Conservation (phyloP, 2,888 invertebrate species). For the Dryobotodes eremita region DNA sequence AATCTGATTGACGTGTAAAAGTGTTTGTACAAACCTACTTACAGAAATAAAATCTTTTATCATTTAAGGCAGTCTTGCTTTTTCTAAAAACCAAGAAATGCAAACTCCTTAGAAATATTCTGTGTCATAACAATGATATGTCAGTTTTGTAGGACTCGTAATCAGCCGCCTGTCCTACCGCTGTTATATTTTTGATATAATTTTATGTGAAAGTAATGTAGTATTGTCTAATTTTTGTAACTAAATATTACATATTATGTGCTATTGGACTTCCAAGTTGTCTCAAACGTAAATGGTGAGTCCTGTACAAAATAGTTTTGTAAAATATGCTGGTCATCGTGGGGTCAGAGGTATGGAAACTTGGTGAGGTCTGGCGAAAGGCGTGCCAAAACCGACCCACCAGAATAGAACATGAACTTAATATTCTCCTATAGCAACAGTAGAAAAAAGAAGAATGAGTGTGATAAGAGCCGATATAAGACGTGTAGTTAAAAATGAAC, state of each 20-base stretch:
- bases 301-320: background rate
- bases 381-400: too few relatives aligned
- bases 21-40: too few relatives aligned
- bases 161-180: constrained; percentile 65
- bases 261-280: constrained; percentile 41
- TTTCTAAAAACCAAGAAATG: too few relatives aligned
- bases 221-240: constrained; percentile 49
- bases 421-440: background rate
- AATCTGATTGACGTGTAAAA: too few relatives aligned
- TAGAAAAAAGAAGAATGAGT: too few relatives aligned
- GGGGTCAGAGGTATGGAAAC: background rate
- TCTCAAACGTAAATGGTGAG: constrained; percentile 55
- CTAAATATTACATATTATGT: constrained; percentile 60
- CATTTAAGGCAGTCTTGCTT: too few relatives aligned
- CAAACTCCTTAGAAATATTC: constrained; percentile 5
- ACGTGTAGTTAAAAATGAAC: too few relatives aligned
- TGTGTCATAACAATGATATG: constrained; percentile 24
- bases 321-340: background rate
- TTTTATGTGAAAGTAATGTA: constrained; percentile 66
- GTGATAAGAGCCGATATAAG: too few relatives aligned
- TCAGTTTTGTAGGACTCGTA: constrained; percentile 66
- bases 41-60: too few relatives aligned
- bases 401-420: background rate
- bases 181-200: constrained; percentile 57
- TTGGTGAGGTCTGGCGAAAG: background rate